Percentiles rank a stretch among this genome's conserved stretches.
phyloP scores from a whole-genome alignment of 1,140 invertebrate genomes.

The Latrodectus geometricus region DNA sequence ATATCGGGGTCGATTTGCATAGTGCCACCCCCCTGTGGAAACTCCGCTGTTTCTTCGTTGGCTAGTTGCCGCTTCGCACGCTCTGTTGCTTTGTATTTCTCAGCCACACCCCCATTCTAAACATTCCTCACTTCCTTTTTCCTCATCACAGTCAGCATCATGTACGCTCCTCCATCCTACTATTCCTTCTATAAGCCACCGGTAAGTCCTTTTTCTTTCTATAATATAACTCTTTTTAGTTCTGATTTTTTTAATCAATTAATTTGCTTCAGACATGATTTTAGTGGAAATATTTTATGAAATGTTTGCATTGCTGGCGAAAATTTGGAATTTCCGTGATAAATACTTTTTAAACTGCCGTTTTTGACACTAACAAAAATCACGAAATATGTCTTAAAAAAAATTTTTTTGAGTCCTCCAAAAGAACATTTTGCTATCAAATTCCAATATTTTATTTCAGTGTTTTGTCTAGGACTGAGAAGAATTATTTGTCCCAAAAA shows the following conservation, averaged over 20 bases:
- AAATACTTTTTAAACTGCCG: too few species aligned
- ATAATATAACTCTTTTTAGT: not conserved
- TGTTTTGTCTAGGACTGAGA: too few species aligned
- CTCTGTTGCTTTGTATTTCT: constrained; percentile 3
- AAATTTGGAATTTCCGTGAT: too few species aligned
- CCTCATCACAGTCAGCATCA: not conserved
- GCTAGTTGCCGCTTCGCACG: not conserved
- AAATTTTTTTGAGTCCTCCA: too few species aligned
- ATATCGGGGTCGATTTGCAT: not conserved
- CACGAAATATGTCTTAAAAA: too few species aligned
- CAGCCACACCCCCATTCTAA: constrained; percentile 23
- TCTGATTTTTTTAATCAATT: not conserved
- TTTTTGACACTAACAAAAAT: too few species aligned
- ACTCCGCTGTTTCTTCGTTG: constrained; percentile 10
- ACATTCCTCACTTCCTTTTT: constrained; percentile 23
- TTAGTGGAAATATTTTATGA: too few species aligned
- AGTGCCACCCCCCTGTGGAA: not conserved
- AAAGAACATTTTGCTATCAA: too few species aligned
- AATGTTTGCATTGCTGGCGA: too few species aligned
- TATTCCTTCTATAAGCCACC: not conserved
- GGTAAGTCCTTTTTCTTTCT: not conserved
- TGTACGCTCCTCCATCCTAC: constrained; percentile 20
- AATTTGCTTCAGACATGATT: too few species aligned
- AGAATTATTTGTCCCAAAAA: too few species aligned
- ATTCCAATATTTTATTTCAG: too few species aligned